These are phyloP conservation scores for Heliconius eleuchia DNA, from an alignment of 1,140 invertebrate species.

Conservation along the genomic window DNA sequence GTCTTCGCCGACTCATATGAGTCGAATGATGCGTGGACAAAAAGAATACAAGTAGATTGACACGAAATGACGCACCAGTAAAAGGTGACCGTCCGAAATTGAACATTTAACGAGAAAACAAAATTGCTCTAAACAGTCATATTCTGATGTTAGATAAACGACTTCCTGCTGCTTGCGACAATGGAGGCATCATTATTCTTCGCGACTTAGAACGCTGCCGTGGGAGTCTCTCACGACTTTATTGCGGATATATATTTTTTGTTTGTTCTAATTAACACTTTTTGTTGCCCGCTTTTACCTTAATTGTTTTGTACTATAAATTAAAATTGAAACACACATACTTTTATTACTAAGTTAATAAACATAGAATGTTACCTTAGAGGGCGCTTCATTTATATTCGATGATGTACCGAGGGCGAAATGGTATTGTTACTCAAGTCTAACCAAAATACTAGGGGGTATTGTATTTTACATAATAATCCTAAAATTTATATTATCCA, in stretches of 20 bases:
- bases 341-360: no score
- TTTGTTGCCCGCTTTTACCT: slow-evolving; percentile 76
- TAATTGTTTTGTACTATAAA: slow-evolving; percentile 62
- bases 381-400: neutral
- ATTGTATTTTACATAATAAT: no score
- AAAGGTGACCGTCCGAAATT: slow-evolving; percentile 65
- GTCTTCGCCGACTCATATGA: neutral
- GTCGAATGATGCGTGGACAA: neutral
- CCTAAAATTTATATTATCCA: no score
- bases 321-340: slow-evolving; percentile 3
- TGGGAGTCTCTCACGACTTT: slow-evolving; percentile 78
- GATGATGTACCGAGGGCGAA: no score
- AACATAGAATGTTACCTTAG: no score
- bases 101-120: slow-evolving; percentile 76
- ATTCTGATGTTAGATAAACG: slow-evolving; percentile 81
- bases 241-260: slow-evolving; percentile 80
- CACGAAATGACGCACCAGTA: slow-evolving; percentile 39
- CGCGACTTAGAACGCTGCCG: slow-evolving; percentile 60
- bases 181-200: slow-evolving; percentile 77
- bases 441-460: no score
- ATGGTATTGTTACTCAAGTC: no score
- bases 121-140: slow-evolving; percentile 80
- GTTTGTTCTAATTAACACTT: slow-evolving; percentile 79
- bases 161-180: slow-evolving; percentile 77
- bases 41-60: slow-evolving; percentile 46